Conservation (phyloP, 2,797 vertebrate genomes). For the Eospalax fontanierii region DNA sequence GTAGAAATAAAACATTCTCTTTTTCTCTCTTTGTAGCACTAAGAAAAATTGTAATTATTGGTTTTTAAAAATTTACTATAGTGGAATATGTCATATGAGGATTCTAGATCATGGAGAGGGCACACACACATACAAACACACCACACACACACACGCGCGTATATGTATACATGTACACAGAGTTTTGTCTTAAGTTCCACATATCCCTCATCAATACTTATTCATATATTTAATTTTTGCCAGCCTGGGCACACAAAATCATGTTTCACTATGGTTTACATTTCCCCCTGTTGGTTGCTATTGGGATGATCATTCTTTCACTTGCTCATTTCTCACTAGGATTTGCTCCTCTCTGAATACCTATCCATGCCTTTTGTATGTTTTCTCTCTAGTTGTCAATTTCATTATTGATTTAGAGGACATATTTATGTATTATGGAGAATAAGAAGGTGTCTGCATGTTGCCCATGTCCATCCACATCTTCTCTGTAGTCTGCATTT, state of each 20-base stretch:
- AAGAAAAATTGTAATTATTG: slow-evolving; percentile 27
- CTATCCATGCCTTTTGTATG: background rate
- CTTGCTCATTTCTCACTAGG: background rate
- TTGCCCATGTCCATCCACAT: background rate
- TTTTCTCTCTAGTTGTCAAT: background rate
- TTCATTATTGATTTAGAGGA: background rate
- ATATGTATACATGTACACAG: too few relatives aligned
- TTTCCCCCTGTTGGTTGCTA: background rate
- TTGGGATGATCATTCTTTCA: background rate
- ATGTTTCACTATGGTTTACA: background rate
- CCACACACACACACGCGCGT: too few relatives aligned
- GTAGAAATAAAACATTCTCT: background rate
- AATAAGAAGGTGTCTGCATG: background rate
- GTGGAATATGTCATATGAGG: background rate
- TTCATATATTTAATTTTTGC: background rate
- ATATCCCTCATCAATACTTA: background rate
- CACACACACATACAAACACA: background rate
- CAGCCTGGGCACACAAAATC: background rate
- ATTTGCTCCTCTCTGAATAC: background rate
- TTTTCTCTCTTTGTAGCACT: slow-evolving; percentile 27
- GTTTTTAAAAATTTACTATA: background rate
- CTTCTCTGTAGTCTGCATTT: background rate
- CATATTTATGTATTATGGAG: slow-evolving; percentile 12
- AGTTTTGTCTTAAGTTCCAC: background rate
- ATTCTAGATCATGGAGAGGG: background rate